Evolutionary conservation across 2,797 vertebrate genomes (phyloP).

Genomic region (Mormyrops attenuatus): DNA sequence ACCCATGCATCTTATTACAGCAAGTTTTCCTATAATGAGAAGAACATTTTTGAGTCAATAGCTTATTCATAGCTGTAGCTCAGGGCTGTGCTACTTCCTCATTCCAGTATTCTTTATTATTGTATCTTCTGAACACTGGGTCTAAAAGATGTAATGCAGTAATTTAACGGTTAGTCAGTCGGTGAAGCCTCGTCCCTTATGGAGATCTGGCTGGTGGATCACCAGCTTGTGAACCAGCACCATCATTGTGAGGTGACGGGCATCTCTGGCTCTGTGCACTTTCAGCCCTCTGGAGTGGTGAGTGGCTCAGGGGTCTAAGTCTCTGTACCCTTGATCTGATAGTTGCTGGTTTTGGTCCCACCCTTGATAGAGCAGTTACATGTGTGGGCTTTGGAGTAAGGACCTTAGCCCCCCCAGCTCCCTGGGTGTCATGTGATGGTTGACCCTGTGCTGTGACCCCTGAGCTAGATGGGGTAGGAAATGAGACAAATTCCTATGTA

Average conservation of each 20-base stretch:
- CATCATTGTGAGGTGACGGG: not conserved
- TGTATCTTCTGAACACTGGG: not conserved
- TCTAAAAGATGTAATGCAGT: not conserved
- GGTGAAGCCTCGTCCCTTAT: not conserved
- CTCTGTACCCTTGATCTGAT: not conserved
- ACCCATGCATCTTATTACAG: not conserved
- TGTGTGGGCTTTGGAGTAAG: not conserved
- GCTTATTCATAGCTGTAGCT: constrained; percentile 5
- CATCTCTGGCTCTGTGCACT: not conserved
- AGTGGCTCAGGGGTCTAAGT: not conserved
- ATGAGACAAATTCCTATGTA: not conserved
- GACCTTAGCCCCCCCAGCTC: not conserved
- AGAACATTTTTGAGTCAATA: constrained; percentile 15
- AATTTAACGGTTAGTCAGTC: constrained; percentile 4
- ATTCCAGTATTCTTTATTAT: not conserved
- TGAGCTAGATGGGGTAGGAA: not conserved
- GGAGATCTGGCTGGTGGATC: not conserved
- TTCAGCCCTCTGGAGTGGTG: not conserved
- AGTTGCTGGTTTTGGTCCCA: not conserved
- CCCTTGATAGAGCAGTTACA: not conserved
- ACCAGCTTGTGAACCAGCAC: not conserved
- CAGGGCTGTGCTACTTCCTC: not conserved
- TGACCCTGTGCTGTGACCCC: not conserved
- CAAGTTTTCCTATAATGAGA: not conserved
- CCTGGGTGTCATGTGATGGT: not conserved